These are phyloP conservation scores for Cotesia typhae DNA, from an alignment of 1,140 invertebrate species.

Conservation along the genomic window DNA sequence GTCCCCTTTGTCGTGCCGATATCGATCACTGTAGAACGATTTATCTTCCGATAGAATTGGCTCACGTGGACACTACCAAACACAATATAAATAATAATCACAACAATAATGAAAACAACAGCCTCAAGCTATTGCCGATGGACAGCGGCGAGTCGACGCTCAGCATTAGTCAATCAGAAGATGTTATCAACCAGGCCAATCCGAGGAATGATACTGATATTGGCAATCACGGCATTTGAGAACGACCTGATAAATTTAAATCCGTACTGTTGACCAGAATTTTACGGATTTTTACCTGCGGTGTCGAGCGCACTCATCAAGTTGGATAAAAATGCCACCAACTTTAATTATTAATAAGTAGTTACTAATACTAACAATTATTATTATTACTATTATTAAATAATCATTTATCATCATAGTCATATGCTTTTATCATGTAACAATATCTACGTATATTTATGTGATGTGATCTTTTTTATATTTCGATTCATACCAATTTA, in stretches of 20 bases:
- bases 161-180: slow-evolving; percentile 36
- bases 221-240: slow-evolving; percentile 54
- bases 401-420: neutral
- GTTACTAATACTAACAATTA: neutral
- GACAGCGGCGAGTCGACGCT: slow-evolving; percentile 44
- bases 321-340: slow-evolving; percentile 14
- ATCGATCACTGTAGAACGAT: slow-evolving; percentile 78
- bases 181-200: slow-evolving; percentile 44
- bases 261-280: slow-evolving; percentile 45
- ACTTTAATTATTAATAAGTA: neutral
- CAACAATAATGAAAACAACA: slow-evolving; percentile 40
- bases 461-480: slow-evolving; percentile 8
- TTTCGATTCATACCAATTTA: slow-evolving; percentile 12
- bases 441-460: neutral
- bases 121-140: slow-evolving; percentile 45
- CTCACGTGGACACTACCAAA: slow-evolving; percentile 53
- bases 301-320: slow-evolving; percentile 44
- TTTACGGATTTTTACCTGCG: slow-evolving; percentile 52
- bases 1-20: slow-evolving; percentile 79
- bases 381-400: slow-evolving; percentile 1
- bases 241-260: slow-evolving; percentile 38
- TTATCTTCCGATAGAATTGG: slow-evolving; percentile 72
- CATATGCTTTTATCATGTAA: neutral
- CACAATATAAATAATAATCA: too few relatives aligned
- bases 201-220: slow-evolving; percentile 44